Evolutionary conservation across 64 coral and sea anemone species (phyloP), one percentile per base, ranked within the genome.

Genomic region (Actinia equina): DNA sequence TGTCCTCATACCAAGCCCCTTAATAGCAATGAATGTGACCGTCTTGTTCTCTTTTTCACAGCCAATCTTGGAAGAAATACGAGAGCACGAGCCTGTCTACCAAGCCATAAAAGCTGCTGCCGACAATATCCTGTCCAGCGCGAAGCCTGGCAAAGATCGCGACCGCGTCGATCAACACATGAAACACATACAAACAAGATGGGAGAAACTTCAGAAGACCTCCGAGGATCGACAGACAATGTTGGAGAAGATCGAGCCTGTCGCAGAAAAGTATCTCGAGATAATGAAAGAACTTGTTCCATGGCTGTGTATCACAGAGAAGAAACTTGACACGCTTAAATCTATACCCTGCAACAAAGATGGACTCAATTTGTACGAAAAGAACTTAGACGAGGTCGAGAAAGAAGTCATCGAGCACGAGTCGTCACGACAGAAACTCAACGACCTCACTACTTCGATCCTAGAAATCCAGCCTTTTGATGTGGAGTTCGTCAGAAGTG

Each of bases 221-320:
- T 74, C 84, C 79, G 58, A 84, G 77, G 91, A 95, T 79, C 90
- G 94, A 76, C 88, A 93, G 74, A 61, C 85, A 22, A 16, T 87
- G 85, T 67, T 95, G 55, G 94, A 93, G 65, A 80, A 93, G 84
- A 93, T 95, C 77, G 94, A 95, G 6, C 94, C 94, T 57, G 84
- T 93, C 6, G 90, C 94, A 0, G 83, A 87, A 83, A 74, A 74
- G 52, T 95, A 93, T 45, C 78, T 88, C 44, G 87, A 93, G 11
- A 77, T n/a, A 13, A 25, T 93, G 26, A 30, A 74, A 87, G 85
- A 89, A 16, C 80, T 95, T 15, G 67, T 95, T 19, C 85, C 94
- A 15, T 95, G 94, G 94, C 65, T 95, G 43, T 63, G 51, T 4
- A 64, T 92, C 2, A 86, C 90, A 14, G 87, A 89, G 64, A 74